phyloP scores from a whole-genome alignment of 2,113 vertebrate genomes.

The Falco punctatus region DNA sequence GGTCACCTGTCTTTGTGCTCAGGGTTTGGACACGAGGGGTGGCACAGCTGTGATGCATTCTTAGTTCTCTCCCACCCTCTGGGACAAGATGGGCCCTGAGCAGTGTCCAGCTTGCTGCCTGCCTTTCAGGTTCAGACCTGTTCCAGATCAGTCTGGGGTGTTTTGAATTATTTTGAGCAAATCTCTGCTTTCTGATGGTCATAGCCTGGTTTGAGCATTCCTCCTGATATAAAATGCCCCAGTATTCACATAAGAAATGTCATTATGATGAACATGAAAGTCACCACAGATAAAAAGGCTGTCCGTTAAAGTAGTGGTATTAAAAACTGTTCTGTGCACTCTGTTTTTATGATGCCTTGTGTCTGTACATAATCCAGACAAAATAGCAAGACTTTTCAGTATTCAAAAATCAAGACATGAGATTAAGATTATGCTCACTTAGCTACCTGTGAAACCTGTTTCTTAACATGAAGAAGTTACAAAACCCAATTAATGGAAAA shows the following conservation, averaged over 20 bases:
- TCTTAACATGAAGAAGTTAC: neutral
- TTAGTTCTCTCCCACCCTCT: neutral
- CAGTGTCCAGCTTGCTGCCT: neutral
- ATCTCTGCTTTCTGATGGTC: neutral
- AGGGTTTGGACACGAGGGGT: neutral
- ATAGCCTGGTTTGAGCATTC: neutral
- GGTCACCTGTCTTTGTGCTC: neutral
- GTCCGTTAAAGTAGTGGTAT: neutral
- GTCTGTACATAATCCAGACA: neutral
- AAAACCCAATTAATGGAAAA: neutral
- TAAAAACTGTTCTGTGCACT: neutral
- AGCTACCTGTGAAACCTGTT: neutral
- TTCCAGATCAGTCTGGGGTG: neutral
- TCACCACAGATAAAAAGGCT: neutral
- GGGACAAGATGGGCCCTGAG: neutral
- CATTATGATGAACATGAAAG: neutral
- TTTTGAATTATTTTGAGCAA: neutral
- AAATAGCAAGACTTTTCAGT: neutral
- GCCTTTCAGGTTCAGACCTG: neutral
- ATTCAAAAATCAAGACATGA: neutral
- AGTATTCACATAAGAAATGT: neutral
- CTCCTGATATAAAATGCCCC: neutral
- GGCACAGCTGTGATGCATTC: neutral
- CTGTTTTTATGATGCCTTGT: neutral
- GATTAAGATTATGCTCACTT: neutral